Base-by-base conservation (phyloP, 1,140 invertebrate species). In the Danaus plexippus region DNA sequence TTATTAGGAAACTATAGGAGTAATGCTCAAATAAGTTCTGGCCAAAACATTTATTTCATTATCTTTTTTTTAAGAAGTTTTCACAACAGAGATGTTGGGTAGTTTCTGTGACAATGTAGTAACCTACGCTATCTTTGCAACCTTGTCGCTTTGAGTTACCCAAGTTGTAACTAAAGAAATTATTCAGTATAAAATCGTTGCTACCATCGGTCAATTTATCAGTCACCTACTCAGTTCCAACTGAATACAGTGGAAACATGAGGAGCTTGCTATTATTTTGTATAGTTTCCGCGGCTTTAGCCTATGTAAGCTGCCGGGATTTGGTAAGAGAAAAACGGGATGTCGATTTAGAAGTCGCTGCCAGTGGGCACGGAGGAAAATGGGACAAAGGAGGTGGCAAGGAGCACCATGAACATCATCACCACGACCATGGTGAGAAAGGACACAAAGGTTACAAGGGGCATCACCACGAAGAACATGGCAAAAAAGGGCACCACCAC, bases 401-500 rank as follows among this genome's bases (percentile, higher is more conserved):
- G 43, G 84, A 87, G 43, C 88, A 90, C 44, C 81, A 87, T 13
- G 86, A 83, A 32, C 54, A 85, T 54, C 83, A 88, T 59, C 83
- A 84, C 53, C 86, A 85, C 56, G 86, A 89, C 54, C 89, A 89
- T 61, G 90, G 91, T 41, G 88, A 90, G 22, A 85, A 86, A 57
- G 80, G 77, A 11, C 83, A 86, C 59, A 85, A 85, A 54, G 82
- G 82, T 1, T 90, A 93, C 80, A 90, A 92, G 63, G 87, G 87
- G 0, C 86, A 91, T 42, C 91, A 93, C 64, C 91, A 93, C 59
- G 90, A 89, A 61, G 90, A 92, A 63, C 89, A 92, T 56, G 91
- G 90, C 9, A 89, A 90, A 46, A 92, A 94, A 66, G 92, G 92
- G 1, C 91, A 94, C 67, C 91, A 93, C 64, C 91, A 92, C 46